Base-by-base conservation (phyloP, 2,888 invertebrate genomes). In the Piscicola geometra region DNA sequence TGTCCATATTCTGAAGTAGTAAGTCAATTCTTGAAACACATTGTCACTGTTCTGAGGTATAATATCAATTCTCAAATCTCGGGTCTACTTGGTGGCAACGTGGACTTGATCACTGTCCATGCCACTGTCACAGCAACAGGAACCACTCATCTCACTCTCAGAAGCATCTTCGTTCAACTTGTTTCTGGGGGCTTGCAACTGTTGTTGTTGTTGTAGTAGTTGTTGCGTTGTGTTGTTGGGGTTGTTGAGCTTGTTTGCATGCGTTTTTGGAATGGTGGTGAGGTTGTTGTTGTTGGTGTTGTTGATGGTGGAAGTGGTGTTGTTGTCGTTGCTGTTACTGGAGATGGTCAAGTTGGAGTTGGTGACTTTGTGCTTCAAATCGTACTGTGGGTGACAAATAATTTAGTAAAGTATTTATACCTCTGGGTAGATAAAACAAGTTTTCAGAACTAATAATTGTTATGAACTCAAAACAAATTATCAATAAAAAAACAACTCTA, bases 121-220 rank as follows among this genome's bases (percentile, higher is more conserved):
- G 60, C 73, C 73, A 64, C 73, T 73, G 41, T 73, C 73, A 36
- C 73, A 60, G 41, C 52, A 73, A 41, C 70, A 70, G 18, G 60
- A 60, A 32, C 73, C 73, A 33, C 64, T 64, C 73, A 64, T 30
- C 21, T 73, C 73, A 36, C 73, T 73, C 36, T 73, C 73, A 0
- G 73, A 73, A 25, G 32, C 47, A 28, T 73, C 73, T 12, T 36
- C 33, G 67, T 67, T 15, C 60, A 56, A 21, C 60, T 25, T 56
- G 15, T 15, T 15, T 41, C 41, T 41, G 41, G 41, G 5, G 41
- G 41, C 15, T 15, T 41, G 41, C 41, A 41, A 15, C 41, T 56
- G 60, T 21, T 56, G 25, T 47, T 47, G 21, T 47, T 47, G 9
- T 47, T 47, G 21, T 47, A 47, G 50, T 47, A 15, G 21, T 47